phyloP scores from a whole-genome alignment of 2,888 invertebrate species.

The Mamestra brassicae region DNA sequence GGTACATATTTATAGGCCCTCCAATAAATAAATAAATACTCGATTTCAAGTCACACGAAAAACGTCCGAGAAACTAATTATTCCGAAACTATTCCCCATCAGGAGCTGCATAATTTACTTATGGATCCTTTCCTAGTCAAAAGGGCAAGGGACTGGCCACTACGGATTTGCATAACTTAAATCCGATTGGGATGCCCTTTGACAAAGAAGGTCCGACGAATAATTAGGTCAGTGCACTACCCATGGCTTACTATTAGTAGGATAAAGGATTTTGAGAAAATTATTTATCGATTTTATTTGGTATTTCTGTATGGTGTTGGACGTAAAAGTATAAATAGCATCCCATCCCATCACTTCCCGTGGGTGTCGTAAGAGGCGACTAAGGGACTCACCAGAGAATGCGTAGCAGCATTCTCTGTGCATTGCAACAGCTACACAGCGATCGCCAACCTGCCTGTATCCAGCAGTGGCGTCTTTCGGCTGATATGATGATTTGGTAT shows the following conservation, averaged over 20 bases:
- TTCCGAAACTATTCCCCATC: conserved; percentile 33
- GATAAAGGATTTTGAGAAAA: neutral
- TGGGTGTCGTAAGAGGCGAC: no score
- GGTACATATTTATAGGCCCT: neutral
- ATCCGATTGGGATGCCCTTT: conserved; percentile 69
- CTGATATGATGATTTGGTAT: neutral
- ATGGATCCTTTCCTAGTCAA: conserved; percentile 36
- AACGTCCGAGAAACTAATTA: conserved; percentile 39
- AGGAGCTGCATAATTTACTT: conserved; percentile 60
- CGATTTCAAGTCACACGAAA: conserved; percentile 19
- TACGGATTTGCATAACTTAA: conserved; percentile 69
- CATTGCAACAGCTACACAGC: no score
- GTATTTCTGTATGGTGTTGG: neutral
- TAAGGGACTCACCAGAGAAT: no score
- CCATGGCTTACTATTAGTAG: conserved; percentile 11
- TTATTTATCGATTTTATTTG: neutral
- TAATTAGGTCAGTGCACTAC: conserved; percentile 52
- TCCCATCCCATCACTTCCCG: no score
- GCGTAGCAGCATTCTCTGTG: no score
- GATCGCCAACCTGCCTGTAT: no score
- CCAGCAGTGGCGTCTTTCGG: no score
- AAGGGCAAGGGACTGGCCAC: conserved; percentile 55
- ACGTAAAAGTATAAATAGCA: no score
- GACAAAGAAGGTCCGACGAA: conserved; percentile 47
- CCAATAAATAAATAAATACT: conserved; percentile 20